Evolutionary conservation across 2,888 invertebrate genomes (phyloP).

Genomic region (Protophormia terraenovae): DNA sequence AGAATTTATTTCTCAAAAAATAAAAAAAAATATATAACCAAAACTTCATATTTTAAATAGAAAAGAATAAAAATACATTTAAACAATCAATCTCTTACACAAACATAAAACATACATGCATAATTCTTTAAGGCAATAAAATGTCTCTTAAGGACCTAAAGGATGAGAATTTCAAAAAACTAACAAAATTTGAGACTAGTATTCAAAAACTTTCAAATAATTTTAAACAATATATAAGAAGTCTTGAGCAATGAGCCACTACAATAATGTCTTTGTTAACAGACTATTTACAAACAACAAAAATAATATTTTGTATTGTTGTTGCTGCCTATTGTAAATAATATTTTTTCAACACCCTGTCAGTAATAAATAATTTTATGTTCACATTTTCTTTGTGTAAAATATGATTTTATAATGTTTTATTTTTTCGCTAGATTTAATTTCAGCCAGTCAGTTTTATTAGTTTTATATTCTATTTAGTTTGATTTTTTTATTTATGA

Average conservation of each 20-base stretch:
- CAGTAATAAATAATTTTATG: neutral
- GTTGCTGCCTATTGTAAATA: neutral
- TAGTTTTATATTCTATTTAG: neutral
- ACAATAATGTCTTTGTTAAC: neutral
- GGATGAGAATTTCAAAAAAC: too few relatives aligned
- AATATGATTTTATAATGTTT: conserved; percentile 5
- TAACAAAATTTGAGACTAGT: too few relatives aligned
- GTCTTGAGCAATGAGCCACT: neutral
- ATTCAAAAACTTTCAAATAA: too few relatives aligned
- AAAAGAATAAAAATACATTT: neutral
- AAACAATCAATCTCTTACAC: neutral
- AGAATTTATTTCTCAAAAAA: neutral
- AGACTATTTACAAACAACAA: neutral
- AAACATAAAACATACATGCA: neutral
- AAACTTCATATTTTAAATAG: neutral
- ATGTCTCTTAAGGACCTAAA: too few relatives aligned
- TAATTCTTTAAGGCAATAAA: too few relatives aligned
- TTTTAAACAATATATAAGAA: neutral
- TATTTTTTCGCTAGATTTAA: conserved; percentile 11
- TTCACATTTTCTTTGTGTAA: neutral
- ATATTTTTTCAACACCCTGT: neutral
- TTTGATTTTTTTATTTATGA: neutral
- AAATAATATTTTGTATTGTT: neutral
- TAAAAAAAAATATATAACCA: neutral
- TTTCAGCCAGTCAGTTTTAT: neutral